Evolutionary conservation across 2,888 invertebrate genomes (phyloP).

Genomic region (Ophion ellenae): DNA sequence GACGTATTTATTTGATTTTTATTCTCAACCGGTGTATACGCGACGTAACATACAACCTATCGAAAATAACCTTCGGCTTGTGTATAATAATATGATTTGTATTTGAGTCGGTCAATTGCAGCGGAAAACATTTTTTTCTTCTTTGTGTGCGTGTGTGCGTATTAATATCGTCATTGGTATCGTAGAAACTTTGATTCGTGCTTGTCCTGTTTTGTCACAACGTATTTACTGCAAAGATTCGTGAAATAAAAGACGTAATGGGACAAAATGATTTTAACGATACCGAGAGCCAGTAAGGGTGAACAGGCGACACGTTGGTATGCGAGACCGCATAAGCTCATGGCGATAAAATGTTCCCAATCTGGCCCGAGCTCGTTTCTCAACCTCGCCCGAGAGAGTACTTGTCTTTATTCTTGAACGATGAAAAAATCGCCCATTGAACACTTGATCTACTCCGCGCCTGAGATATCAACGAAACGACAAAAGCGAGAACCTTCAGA

Average conservation of each 20-base stretch:
- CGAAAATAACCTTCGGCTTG: conserved; percentile 25
- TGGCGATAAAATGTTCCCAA: conserved; percentile 4
- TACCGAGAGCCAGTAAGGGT: neutral
- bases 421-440: conserved; percentile 13
- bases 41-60: conserved; percentile 3
- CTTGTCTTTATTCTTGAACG: conserved; percentile 4
- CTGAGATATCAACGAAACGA: neutral
- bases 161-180: neutral
- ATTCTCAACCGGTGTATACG: conserved; percentile 33
- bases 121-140: neutral
- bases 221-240: neutral
- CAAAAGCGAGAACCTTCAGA: neutral
- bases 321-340: neutral
- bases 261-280: neutral
- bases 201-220: neutral
- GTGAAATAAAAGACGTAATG: neutral
- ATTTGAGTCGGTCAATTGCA: neutral
- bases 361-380: conserved; percentile 14
- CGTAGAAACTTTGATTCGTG: neutral
- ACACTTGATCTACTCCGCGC: conserved; percentile 25
- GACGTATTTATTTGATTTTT: conserved; percentile 28
- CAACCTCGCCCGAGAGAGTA: conserved; percentile 6
- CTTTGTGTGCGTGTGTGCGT: neutral
- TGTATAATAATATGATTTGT: conserved; percentile 2
- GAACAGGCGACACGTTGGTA: neutral